A percentile compares a stretch with the other conserved stretches of the same genome.
phyloP scores from a whole-genome alignment of 2,113 vertebrate genomes.

The Odocoileus virginianus region DNA sequence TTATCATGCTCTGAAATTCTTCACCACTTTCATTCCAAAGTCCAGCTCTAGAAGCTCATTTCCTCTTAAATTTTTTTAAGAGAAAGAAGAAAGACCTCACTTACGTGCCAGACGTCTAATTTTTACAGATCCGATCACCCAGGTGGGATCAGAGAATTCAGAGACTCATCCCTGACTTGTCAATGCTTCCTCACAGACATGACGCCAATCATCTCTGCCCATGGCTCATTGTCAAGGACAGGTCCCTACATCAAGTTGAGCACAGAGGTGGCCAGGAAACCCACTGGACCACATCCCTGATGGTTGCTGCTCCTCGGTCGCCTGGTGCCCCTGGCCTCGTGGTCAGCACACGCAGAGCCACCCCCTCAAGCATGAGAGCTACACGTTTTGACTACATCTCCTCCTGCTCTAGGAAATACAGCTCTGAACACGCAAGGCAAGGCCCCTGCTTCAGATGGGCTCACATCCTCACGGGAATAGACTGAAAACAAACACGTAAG shows the following conservation, averaged over 20 bases:
- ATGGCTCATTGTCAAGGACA: neutral
- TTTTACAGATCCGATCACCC: neutral
- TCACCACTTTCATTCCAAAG: rapidly evolving
- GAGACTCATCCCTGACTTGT: neutral
- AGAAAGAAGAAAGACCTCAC: too few species aligned
- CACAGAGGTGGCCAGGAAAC: neutral
- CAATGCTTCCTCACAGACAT: neutral
- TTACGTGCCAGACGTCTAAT: rapidly evolving
- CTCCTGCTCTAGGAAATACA: neutral
- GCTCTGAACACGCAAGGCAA: neutral
- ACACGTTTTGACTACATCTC: neutral
- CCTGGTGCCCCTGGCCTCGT: rapidly evolving
- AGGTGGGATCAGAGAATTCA: neutral
- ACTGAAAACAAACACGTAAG: neutral
- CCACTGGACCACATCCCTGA: rapidly evolving
- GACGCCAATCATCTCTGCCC: neutral
- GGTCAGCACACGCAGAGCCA: rapidly evolving
- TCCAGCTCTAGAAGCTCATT: rapidly evolving
- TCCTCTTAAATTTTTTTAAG: neutral
- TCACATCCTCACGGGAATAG: neutral
- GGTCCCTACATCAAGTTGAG: too few species aligned
- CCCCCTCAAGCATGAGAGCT: too few species aligned
- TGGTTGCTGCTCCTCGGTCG: rapidly evolving
- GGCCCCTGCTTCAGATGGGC: neutral
- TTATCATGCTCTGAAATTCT: rapidly evolving